Evolutionary conservation across 2,797 vertebrate species (phyloP).

Genomic region (Synanceia verrucosa): DNA sequence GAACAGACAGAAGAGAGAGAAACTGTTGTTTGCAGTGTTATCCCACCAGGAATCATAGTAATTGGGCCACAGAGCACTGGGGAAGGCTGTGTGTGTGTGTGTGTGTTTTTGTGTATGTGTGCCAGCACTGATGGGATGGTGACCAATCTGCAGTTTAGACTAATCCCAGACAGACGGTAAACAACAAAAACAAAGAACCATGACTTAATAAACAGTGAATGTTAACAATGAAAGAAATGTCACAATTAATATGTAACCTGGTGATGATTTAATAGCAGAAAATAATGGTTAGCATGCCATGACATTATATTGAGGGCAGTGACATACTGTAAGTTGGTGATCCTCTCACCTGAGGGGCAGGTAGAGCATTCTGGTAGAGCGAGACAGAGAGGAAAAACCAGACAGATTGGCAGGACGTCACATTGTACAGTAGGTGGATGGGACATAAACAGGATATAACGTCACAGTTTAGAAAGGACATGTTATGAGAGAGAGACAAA

Average conservation of each 20-base stretch:
- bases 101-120: slow-evolving; percentile 10
- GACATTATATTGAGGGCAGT: slow-evolving; percentile 28
- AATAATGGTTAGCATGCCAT: slow-evolving; percentile 7
- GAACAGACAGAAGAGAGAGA: slow-evolving; percentile 18
- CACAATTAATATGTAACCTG: not conserved
- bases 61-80: slow-evolving; percentile 66
- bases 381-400: slow-evolving; percentile 64
- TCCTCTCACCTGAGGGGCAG: slow-evolving; percentile 79
- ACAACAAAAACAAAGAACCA: slow-evolving; percentile 6
- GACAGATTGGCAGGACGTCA: slow-evolving; percentile 59
- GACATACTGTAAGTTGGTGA: not conserved
- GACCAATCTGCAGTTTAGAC: slow-evolving; percentile 46
- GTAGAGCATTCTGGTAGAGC: slow-evolving; percentile 70
- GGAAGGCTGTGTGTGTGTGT: slow-evolving; percentile 10
- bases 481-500: slow-evolving; percentile 39
- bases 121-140: slow-evolving; percentile 45
- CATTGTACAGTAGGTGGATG: slow-evolving; percentile 38
- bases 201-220: not conserved
- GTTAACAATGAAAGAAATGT: not conserved
- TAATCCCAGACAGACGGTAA: slow-evolving; percentile 40
- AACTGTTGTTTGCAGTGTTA: slow-evolving; percentile 55
- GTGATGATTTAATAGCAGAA: not conserved
- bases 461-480: slow-evolving; percentile 38
- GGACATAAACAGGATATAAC: slow-evolving; percentile 43
- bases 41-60: slow-evolving; percentile 58